These are phyloP conservation scores for Onthophagus sagittarius DNA, from an alignment of 2,888 invertebrate genomes.

Conservation along the genomic window DNA sequence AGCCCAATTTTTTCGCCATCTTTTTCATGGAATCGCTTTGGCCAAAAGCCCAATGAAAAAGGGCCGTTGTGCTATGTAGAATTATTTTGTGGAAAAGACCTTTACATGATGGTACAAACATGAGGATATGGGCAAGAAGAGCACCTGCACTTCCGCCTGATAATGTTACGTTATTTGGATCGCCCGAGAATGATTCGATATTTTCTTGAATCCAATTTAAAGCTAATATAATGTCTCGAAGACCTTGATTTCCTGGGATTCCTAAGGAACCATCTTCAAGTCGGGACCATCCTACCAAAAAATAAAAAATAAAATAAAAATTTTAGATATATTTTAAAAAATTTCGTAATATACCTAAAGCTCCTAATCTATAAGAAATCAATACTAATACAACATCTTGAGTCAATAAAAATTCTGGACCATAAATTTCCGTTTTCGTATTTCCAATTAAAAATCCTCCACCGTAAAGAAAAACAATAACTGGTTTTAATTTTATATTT, in stretches of 20 bases:
- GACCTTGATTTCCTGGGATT: slow-evolving; percentile 53
- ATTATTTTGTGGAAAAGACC: slow-evolving; percentile 28
- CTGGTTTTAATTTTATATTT: slow-evolving; percentile 13
- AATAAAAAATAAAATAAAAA: neutral
- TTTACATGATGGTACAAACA: slow-evolving; percentile 50
- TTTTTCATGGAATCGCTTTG: neutral
- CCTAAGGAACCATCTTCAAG: slow-evolving; percentile 48
- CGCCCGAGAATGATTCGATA: slow-evolving; percentile 51
- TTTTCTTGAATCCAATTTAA: slow-evolving; percentile 53
- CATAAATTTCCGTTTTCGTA: slow-evolving; percentile 39
- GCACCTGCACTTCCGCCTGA: slow-evolving; percentile 55
- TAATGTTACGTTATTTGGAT: slow-evolving; percentile 52
- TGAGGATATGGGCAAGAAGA: slow-evolving; percentile 49
- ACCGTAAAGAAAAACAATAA: slow-evolving; percentile 32
- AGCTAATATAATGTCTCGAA: slow-evolving; percentile 54
- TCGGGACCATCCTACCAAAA: slow-evolving; percentile 51
- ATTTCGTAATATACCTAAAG: slow-evolving; percentile 16
- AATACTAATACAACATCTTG: slow-evolving; percentile 44
- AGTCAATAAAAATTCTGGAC: slow-evolving; percentile 43
- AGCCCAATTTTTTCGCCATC: slow-evolving; percentile 16
- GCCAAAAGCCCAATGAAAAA: slow-evolving; percentile 18
- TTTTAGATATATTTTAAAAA: neutral
- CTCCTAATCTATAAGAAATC: slow-evolving; percentile 40
- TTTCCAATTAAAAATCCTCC: slow-evolving; percentile 45
- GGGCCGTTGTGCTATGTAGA: slow-evolving; percentile 19